phyloP scores from a whole-genome alignment of 2,113 vertebrate species.

The Oncorhynchus clarkii region DNA sequence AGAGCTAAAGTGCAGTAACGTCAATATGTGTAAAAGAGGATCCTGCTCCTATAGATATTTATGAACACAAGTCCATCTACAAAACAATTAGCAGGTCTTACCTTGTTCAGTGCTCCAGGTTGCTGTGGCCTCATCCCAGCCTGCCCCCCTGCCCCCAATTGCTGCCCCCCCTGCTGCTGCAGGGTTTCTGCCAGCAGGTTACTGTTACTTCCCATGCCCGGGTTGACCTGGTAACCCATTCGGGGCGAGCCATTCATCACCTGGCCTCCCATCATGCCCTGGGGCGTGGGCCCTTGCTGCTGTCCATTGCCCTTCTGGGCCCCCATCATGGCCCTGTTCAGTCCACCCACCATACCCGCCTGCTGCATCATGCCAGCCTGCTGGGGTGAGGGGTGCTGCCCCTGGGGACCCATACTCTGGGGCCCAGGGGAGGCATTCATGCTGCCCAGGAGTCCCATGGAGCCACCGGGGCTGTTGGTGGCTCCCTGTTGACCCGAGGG shows the following conservation, averaged over 20 bases:
- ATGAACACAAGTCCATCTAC: not conserved
- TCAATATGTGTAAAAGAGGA: not conserved
- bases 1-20: not conserved
- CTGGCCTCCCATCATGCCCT: slow-evolving; percentile 77
- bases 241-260: slow-evolving; percentile 94
- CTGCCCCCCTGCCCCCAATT: slow-evolving; percentile 76
- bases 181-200: slow-evolving; percentile 86
- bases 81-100: slow-evolving; percentile 39
- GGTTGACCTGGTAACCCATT: slow-evolving; percentile 83
- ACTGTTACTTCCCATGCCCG: slow-evolving; percentile 80
- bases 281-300: slow-evolving; percentile 53
- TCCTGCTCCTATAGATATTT: not conserved
- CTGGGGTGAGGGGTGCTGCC: slow-evolving; percentile 51
- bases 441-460: slow-evolving; percentile 68
- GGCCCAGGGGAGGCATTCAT: slow-evolving; percentile 53
- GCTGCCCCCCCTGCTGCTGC: slow-evolving; percentile 77
- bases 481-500: slow-evolving; percentile 66
- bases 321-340: slow-evolving; percentile 72
- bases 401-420: slow-evolving; percentile 62
- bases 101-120: slow-evolving; percentile 84
- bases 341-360: slow-evolving; percentile 62
- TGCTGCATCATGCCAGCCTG: slow-evolving; percentile 83
- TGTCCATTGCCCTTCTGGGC: slow-evolving; percentile 69
- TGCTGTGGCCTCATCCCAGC: slow-evolving; percentile 85
- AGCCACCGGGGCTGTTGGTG: slow-evolving; percentile 68